phyloP scores from a whole-genome alignment of 2,113 vertebrate genomes.

The Athene noctua region DNA sequence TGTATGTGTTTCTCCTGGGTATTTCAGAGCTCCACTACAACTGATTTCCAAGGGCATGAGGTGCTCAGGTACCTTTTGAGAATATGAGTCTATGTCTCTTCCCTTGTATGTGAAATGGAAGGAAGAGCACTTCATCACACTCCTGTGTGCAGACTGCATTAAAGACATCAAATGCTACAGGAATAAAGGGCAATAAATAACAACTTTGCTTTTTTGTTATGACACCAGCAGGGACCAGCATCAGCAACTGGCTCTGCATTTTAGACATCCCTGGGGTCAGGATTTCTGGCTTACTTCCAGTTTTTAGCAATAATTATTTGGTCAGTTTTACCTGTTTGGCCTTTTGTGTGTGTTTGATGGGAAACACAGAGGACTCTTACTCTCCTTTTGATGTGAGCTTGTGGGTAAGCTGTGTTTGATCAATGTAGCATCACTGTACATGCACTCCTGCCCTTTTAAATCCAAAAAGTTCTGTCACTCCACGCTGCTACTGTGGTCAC shows the following conservation, averaged over 20 bases:
- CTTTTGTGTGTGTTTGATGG: background rate
- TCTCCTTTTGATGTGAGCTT: background rate
- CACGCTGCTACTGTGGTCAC: background rate
- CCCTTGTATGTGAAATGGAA: background rate
- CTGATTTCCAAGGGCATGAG: background rate
- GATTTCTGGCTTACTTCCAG: background rate
- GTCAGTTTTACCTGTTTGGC: background rate
- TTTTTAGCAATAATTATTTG: background rate
- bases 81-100: background rate
- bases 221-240: background rate
- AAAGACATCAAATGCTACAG: background rate
- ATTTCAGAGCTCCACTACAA: background rate
- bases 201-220: background rate
- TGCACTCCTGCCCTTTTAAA: background rate
- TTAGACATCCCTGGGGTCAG: background rate
- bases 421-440: background rate
- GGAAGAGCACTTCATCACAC: background rate
- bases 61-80: constrained; percentile 10
- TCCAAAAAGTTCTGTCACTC: background rate
- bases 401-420: background rate
- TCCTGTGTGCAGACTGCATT: background rate
- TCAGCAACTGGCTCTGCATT: background rate
- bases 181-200: constrained; percentile 20
- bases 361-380: background rate
- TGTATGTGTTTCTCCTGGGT: background rate